phyloP scores from a whole-genome alignment of 1,140 invertebrate genomes.

The Drosophila ogumai region DNA sequence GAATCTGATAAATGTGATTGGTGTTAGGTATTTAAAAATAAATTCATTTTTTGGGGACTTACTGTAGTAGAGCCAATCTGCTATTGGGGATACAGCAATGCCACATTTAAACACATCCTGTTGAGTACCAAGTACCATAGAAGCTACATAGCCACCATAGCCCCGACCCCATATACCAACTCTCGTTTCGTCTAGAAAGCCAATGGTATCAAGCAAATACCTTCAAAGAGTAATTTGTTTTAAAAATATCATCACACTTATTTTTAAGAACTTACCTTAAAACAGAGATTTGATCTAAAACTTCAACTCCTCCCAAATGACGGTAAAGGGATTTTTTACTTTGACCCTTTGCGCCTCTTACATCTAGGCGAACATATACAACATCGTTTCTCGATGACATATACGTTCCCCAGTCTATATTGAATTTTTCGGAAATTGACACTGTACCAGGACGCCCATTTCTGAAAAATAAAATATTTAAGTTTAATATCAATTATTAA shows the following conservation, averaged over 20 bases:
- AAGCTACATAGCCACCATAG: conserved; percentile 97
- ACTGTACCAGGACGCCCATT: conserved; percentile 96
- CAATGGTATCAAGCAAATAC: conserved; percentile 92
- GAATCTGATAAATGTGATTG: conserved; percentile 89
- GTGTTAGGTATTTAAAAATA: not conserved
- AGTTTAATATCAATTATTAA: not conserved
- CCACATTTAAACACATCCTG: conserved; percentile 95
- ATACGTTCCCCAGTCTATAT: conserved; percentile 96
- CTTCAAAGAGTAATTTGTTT: conserved; percentile 85
- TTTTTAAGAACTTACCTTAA: conserved; percentile 87
- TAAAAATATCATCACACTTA: not conserved
- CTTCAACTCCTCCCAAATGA: conserved; percentile 93
- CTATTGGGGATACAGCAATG: conserved; percentile 96
- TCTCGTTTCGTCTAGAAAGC: conserved; percentile 93
- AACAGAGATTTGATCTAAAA: conserved; percentile 94
- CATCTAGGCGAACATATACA: conserved; percentile 95
- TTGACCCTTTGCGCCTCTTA: conserved; percentile 93
- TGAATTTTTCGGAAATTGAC: conserved; percentile 93
- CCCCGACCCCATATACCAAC: conserved; percentile 98
- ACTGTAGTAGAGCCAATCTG: conserved; percentile 98
- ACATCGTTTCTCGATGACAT: conserved; percentile 96
- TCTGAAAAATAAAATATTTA: conserved; percentile 85
- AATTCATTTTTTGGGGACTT: conserved; percentile 75
- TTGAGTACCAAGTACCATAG: conserved; percentile 94
- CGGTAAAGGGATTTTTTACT: conserved; percentile 92